Evolutionary conservation across 2,113 vertebrate species (phyloP).

Genomic region (Ceratotherium simum): DNA sequence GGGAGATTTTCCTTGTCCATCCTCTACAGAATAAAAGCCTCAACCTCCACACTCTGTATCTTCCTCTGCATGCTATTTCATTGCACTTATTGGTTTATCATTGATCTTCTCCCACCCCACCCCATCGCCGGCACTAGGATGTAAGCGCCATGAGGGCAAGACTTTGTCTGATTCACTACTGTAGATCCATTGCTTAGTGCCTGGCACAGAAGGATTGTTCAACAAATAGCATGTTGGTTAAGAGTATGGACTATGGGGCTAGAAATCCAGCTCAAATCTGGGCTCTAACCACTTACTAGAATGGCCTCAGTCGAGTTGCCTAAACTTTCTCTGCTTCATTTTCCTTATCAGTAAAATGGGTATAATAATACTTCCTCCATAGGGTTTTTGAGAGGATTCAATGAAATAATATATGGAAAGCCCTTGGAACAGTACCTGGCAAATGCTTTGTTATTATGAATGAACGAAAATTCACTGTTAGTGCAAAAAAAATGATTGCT

Average conservation of each 20-base stretch:
- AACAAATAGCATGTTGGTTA: not conserved
- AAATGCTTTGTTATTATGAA: not conserved
- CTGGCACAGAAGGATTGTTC: not conserved
- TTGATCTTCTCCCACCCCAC: not conserved
- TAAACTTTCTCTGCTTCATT: too few relatives aligned
- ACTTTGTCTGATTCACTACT: not conserved
- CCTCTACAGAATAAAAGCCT: not conserved
- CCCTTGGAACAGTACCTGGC: too few relatives aligned
- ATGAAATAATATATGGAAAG: too few relatives aligned
- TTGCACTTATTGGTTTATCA: not conserved
- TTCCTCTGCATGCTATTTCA: not conserved
- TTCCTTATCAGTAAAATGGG: too few relatives aligned
- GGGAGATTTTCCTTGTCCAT: not conserved
- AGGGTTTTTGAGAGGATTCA: too few relatives aligned
- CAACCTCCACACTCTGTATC: not conserved
- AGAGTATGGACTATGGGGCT: too few relatives aligned
- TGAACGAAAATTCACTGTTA: not conserved
- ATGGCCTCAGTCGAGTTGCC: too few relatives aligned
- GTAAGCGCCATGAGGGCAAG: not conserved
- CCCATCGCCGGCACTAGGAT: not conserved
- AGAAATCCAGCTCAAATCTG: too few relatives aligned
- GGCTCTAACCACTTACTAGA: too few relatives aligned
- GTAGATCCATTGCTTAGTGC: not conserved
- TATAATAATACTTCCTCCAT: too few relatives aligned
- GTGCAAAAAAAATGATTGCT: not conserved